phyloP scores from a whole-genome alignment of 37 sponge, comb jelly and placozoan genomes.

The Beroe forskalii region DNA sequence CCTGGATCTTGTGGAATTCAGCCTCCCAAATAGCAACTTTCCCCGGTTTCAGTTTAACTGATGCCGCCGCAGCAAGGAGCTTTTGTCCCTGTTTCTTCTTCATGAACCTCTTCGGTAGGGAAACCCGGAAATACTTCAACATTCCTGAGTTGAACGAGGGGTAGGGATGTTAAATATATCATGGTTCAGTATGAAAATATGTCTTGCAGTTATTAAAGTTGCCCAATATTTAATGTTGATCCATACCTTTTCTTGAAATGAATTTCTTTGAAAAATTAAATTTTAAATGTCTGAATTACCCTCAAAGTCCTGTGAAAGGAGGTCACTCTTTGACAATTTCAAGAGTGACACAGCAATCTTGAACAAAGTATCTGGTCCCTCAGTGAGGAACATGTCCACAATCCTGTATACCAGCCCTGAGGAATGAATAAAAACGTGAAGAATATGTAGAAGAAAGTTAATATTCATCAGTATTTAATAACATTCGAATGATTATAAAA shows the following conservation, averaged over 20 bases:
- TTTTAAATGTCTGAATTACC: slow-evolving; percentile 71
- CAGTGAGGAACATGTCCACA: slow-evolving; percentile 93
- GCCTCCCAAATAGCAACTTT: slow-evolving; percentile 64
- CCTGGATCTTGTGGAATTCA: slow-evolving; percentile 32
- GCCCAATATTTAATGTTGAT: too few relatives aligned
- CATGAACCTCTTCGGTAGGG: slow-evolving; percentile 81
- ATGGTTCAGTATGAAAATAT: too few relatives aligned
- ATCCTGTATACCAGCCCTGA: slow-evolving; percentile 81
- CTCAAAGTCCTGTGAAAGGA: slow-evolving; percentile 70
- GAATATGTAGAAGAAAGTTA: too few relatives aligned
- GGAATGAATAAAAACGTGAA: too few relatives aligned
- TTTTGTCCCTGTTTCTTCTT: slow-evolving; percentile 71
- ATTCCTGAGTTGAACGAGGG: slow-evolving; percentile 79
- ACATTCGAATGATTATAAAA: too few relatives aligned
- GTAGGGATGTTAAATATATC: too few relatives aligned
- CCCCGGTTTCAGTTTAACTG: slow-evolving; percentile 37
- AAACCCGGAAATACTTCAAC: slow-evolving; percentile 87
- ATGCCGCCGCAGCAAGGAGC: slow-evolving; percentile 46
- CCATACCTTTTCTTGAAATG: too few relatives aligned
- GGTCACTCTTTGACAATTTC: slow-evolving; percentile 26
- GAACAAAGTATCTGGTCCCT: slow-evolving; percentile 65
- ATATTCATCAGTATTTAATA: too few relatives aligned
- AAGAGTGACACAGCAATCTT: slow-evolving; percentile 56
- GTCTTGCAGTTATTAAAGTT: too few relatives aligned
- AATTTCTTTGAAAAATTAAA: too few relatives aligned